Conservation (phyloP, 37 sponge, comb jelly and placozoan species). For the Diacarnus erythraeanus region DNA sequence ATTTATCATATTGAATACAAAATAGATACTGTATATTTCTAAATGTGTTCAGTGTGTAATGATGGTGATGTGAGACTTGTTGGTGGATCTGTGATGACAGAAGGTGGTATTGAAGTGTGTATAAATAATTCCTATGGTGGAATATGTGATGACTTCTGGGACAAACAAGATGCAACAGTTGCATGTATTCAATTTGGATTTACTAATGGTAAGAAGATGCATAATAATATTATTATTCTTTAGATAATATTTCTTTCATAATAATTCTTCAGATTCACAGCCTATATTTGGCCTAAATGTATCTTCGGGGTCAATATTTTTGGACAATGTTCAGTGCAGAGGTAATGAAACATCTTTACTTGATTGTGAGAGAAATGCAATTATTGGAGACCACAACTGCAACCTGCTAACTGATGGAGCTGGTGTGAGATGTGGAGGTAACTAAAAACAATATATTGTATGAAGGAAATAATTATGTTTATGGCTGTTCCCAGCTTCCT, state of each 20-base stretch:
- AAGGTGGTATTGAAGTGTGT: conserved; percentile 38
- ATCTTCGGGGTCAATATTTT: conserved; percentile 17
- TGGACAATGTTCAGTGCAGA: conserved; percentile 45
- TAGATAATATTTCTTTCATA: background rate
- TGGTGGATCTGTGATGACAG: background rate
- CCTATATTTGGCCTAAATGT: background rate
- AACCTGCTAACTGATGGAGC: conserved; percentile 23
- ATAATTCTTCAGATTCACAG: background rate
- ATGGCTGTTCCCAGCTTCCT: background rate
- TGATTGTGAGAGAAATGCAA: conserved; percentile 9
- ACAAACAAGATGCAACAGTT: conserved; percentile 34
- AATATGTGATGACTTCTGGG: conserved; percentile 55
- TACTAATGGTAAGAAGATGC: background rate
- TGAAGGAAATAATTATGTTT: background rate
- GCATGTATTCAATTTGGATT: conserved; percentile 27
- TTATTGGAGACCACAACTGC: conserved; percentile 32
- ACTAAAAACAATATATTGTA: background rate
- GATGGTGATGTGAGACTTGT: conserved; percentile 43
- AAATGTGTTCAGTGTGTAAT: conserved; percentile 6
- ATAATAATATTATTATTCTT: background rate
- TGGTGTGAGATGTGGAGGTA: conserved; percentile 48
- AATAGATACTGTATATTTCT: background rate
- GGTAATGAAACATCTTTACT: conserved; percentile 42
- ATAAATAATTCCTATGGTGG: conserved; percentile 36
- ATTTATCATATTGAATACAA: background rate